Conservation (phyloP, 2,797 vertebrate genomes). For the Mareca strepera region DNA sequence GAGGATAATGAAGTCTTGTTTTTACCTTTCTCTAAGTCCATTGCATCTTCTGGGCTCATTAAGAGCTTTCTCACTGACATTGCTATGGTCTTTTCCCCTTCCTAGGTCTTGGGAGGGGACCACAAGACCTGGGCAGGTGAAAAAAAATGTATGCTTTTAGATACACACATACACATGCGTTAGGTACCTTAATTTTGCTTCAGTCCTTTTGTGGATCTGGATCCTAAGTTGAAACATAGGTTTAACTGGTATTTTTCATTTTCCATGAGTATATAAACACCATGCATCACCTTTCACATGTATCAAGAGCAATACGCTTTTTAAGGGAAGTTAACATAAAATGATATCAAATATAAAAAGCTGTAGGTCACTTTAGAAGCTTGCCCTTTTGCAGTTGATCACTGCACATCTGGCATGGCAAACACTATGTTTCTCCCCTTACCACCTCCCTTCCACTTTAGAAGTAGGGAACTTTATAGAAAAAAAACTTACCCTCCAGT, state of each 20-base stretch:
- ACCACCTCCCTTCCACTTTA: conserved; percentile 29
- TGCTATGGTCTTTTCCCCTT: conserved; percentile 72
- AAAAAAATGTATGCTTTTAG: conserved; percentile 74
- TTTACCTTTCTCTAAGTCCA: conserved; percentile 74
- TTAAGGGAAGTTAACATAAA: conserved; percentile 18
- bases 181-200: conserved; percentile 75
- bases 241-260: conserved; percentile 72
- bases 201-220: conserved; percentile 75
- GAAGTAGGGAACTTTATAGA: neutral
- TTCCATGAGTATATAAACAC: conserved; percentile 13
- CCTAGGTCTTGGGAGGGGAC: conserved; percentile 71
- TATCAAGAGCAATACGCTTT: conserved; percentile 27
- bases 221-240: conserved; percentile 74
- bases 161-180: conserved; percentile 73
- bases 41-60: conserved; percentile 69
- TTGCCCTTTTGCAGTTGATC: neutral
- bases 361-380: neutral
- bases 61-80: conserved; percentile 72
- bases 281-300: conserved; percentile 56
- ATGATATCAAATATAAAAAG: neutral
- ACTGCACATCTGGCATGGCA: neutral
- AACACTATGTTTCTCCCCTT: neutral
- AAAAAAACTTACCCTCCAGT: conserved; percentile 88
- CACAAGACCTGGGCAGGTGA: conserved; percentile 72
- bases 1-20: conserved; percentile 71